Conservation (phyloP, 2,113 vertebrate species). For the Rhabdornis inornatus region DNA sequence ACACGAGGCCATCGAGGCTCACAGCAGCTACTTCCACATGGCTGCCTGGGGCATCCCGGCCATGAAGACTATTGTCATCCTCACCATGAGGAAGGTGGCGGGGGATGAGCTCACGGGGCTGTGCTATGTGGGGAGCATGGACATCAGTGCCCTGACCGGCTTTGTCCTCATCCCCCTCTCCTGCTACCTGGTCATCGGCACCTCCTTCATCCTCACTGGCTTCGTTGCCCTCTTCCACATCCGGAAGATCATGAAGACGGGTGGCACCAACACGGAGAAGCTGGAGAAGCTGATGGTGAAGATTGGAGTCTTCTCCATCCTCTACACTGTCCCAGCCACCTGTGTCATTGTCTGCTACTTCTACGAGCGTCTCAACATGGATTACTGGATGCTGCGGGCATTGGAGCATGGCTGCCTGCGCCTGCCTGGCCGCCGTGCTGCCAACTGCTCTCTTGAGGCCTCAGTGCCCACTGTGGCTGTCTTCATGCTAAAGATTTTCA, state of each 20-base stretch:
- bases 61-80: conserved; percentile 92
- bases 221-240: conserved; percentile 98
- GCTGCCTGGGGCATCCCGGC: conserved; percentile 95
- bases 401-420: conserved; percentile 78
- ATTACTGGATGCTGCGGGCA: conserved; percentile 90
- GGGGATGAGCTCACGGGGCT: conserved; percentile 95
- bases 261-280: conserved; percentile 95
- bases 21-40: conserved; percentile 98
- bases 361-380: conserved; percentile 94
- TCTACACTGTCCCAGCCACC: conserved; percentile 96
- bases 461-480: conserved; percentile 93
- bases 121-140: conserved; percentile 94
- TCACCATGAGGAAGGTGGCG: conserved; percentile 94
- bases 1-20: conserved; percentile 95
- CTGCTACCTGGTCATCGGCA: conserved; percentile 92
- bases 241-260: conserved; percentile 95
- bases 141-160: conserved; percentile 83
- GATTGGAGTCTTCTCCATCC: conserved; percentile 95
- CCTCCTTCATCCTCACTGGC: conserved; percentile 95
- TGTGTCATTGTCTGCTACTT: conserved; percentile 97
- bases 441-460: conserved; percentile 85
- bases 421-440: conserved; percentile 70
- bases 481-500: conserved; percentile 99
- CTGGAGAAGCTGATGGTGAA: conserved; percentile 99
- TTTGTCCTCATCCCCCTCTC: conserved; percentile 93